Conservation (phyloP, 2,888 invertebrate species). For the Sminthurinus aureus region DNA sequence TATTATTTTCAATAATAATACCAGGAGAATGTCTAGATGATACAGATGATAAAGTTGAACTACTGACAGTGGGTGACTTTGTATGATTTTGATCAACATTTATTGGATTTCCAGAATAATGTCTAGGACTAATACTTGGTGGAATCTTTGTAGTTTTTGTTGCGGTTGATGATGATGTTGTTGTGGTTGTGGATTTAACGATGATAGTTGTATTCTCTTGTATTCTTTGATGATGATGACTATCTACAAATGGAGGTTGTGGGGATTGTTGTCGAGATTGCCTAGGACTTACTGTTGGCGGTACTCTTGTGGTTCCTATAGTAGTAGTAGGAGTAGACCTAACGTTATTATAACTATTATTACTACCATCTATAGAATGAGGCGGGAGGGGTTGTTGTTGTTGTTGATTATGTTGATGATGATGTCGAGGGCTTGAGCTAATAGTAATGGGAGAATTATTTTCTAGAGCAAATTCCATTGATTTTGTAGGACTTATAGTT, state of each 20-base stretch:
- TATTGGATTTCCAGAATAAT: neutral
- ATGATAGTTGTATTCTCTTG: neutral
- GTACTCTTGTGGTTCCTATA: neutral
- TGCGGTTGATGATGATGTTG: neutral
- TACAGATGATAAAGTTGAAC: neutral
- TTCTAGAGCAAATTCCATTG: neutral
- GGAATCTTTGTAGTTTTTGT: neutral
- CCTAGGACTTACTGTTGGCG: slow-evolving; percentile 9
- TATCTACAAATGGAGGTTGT: neutral
- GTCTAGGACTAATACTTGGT: slow-evolving; percentile 7
- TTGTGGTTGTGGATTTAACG: neutral
- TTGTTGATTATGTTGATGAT: neutral
- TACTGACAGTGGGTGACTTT: neutral
- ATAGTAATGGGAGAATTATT: neutral
- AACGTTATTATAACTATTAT: too few species aligned
- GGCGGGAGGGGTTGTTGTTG: neutral
- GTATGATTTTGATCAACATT: slow-evolving; percentile 4
- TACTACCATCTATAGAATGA: slow-evolving; percentile 10
- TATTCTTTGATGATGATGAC: neutral
- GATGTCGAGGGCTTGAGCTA: neutral
- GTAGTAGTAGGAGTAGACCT: too few species aligned
- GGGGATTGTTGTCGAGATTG: slow-evolving; percentile 6
- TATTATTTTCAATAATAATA: slow-evolving; percentile 4
- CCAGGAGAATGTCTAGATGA: slow-evolving; percentile 8
- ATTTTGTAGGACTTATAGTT: slow-evolving; percentile 5